Conservation (phyloP, 2,888 invertebrate species). For the Podotricha telesiphe region DNA sequence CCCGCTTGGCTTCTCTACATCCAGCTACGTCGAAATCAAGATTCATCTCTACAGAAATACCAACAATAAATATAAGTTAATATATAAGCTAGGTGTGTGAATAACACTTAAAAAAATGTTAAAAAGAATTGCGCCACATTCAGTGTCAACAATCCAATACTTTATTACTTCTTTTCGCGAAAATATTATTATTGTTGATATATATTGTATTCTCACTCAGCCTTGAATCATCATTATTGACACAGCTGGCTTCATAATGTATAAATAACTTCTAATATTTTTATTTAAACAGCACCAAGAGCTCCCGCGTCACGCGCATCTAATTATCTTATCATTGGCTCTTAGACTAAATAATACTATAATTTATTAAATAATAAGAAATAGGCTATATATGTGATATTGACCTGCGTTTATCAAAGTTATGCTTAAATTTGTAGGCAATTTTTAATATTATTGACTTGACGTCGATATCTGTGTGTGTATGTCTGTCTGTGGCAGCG, state of each 20-base stretch:
- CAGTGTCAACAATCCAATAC: background rate
- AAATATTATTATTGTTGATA: background rate
- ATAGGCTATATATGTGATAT: background rate
- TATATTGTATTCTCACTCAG: background rate
- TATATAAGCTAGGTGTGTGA: no score
- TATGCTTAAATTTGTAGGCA: no score
- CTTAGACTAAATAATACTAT: background rate
- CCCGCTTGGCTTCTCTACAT: no score
- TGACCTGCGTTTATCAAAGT: background rate
- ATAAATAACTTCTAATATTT: conserved; percentile 17
- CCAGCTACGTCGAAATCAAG: no score
- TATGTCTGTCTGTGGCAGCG: no score
- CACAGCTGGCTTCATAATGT: conserved; percentile 13
- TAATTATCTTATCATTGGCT: conserved; percentile 1
- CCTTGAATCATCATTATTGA: conserved; percentile 3
- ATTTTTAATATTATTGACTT: no score
- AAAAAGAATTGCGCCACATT: background rate
- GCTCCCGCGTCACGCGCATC: background rate
- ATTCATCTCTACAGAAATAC: no score
- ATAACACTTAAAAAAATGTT: background rate
- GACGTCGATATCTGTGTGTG: no score
- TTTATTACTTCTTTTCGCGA: background rate
- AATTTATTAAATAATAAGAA: no score
- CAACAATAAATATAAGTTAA: no score
- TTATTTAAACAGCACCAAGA: conserved; percentile 5